These are phyloP conservation scores for Semaprochilodus insignis DNA, from an alignment of 2,797 vertebrate species.

Conservation along the genomic window DNA sequence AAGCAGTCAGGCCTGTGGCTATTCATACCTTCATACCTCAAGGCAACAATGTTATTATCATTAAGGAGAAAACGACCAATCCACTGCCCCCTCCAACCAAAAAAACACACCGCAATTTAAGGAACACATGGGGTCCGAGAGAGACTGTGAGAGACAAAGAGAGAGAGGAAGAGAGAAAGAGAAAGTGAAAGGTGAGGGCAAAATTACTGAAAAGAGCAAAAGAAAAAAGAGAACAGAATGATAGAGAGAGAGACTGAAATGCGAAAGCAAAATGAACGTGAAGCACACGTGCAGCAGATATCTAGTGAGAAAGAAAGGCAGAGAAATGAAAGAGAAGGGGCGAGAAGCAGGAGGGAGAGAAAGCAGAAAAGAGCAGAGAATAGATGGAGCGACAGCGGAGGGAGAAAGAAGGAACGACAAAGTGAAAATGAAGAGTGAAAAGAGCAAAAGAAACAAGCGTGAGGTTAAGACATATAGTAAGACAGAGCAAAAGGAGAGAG, in stretches of 20 bases:
- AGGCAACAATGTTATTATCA: slow-evolving; percentile 68
- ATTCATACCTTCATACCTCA: slow-evolving; percentile 63
- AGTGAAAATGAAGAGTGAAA: background rate
- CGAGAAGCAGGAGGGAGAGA: background rate
- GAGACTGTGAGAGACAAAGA: background rate
- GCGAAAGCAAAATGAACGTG: too few species aligned
- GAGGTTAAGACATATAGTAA: too few species aligned
- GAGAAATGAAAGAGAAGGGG: too few species aligned
- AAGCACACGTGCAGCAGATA: too few species aligned
- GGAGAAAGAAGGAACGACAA: background rate
- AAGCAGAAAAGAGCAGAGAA: background rate
- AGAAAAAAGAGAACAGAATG: background rate
- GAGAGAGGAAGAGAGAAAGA: background rate
- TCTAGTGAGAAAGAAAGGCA: background rate
- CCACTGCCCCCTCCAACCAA: background rate
- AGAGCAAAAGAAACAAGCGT: too few species aligned
- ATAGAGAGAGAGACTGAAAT: background rate
- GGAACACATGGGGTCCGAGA: slow-evolving; percentile 37
- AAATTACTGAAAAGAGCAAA: background rate
- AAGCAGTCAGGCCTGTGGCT: slow-evolving; percentile 37
- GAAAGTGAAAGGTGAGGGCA: background rate
- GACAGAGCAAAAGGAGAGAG: too few species aligned
- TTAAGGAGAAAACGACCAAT: slow-evolving; percentile 47
- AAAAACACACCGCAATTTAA: slow-evolving; percentile 32
- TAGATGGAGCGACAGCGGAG: too few species aligned